Conservation (phyloP, 2,113 vertebrate genomes). For the Oreocharis arfaki region DNA sequence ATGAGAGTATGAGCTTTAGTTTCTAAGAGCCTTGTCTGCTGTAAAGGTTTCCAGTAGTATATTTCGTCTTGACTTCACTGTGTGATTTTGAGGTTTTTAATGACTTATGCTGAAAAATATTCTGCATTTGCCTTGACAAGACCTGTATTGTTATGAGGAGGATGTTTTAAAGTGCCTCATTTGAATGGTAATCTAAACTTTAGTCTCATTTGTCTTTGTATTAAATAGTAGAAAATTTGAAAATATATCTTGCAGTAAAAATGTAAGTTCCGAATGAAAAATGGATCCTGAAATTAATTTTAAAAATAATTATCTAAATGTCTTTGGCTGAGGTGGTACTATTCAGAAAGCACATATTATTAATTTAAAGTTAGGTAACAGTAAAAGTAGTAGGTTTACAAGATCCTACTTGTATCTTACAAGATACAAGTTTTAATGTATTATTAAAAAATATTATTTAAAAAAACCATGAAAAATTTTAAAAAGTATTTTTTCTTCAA, state of each 20-base stretch:
- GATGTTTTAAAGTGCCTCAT: accelerated
- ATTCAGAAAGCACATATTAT: not conserved
- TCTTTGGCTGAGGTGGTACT: not conserved
- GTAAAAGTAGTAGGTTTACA: not conserved
- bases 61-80: not conserved
- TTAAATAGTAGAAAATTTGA: not conserved
- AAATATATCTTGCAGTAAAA: not conserved
- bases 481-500: not conserved
- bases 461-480: accelerated
- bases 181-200: not conserved
- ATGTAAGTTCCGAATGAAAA: not conserved
- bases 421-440: no score
- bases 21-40: not conserved
- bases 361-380: not conserved
- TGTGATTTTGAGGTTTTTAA: not conserved
- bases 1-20: not conserved
- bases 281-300: not conserved
- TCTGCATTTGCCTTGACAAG: not conserved
- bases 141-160: not conserved
- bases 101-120: not conserved
- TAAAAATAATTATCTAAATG: not conserved
- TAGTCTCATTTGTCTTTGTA: not conserved
- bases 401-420: no score
- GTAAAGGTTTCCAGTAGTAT: not conserved
- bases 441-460: not conserved